Base-by-base conservation (phyloP, 2,888 invertebrate species). In the Drosophila longiperda region DNA sequence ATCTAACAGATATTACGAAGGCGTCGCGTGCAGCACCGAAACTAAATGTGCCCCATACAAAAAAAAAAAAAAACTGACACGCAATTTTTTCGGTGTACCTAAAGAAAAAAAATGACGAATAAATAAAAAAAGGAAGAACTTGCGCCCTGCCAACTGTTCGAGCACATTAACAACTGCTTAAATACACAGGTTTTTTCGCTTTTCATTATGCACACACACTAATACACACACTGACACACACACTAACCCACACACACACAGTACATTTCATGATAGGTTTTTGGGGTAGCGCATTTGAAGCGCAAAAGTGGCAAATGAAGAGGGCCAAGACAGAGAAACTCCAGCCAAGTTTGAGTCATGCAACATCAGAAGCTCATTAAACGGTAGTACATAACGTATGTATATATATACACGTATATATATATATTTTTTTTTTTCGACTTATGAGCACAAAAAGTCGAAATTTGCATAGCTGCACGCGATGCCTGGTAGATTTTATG, bases 141-240 rank as follows among this genome's bases (percentile, higher is more conserved):
- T 45, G 36, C 59, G 58, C 66, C 66, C 57, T 52, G 50, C 49
- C 55, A 49, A 45, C 33, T 71, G 64, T 62, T 59, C 70, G 62
- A 67, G 54, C 75, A 83, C 88, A 83, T 90, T 90, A 88, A 82
- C 90, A 78, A 83, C 90, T 90, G 83, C 69, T 75, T 83, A 83
- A 87, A 83, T 83, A 90, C 79, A 85, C 81, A 84, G 70, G 78
- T 86, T 83, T 79, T 82, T 73, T 73, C 45, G 55, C 61, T 50
- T 66, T 75, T 76, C 75, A 64, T 75, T 63, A 70, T 45, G 29
- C 55, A 26, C n/a, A 50, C 50, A 29, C 50, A 50, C 50, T 29
- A 17, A n/a, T 11, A 49, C 23, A 12, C 20, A 34, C 53, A 68
- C 42, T 55, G 0, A n/a, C 17, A 49, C 23, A 12, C 20, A 34